Evolutionary conservation across 1,140 invertebrate genomes (phyloP).

Genomic region (Microplitis demolitor): DNA sequence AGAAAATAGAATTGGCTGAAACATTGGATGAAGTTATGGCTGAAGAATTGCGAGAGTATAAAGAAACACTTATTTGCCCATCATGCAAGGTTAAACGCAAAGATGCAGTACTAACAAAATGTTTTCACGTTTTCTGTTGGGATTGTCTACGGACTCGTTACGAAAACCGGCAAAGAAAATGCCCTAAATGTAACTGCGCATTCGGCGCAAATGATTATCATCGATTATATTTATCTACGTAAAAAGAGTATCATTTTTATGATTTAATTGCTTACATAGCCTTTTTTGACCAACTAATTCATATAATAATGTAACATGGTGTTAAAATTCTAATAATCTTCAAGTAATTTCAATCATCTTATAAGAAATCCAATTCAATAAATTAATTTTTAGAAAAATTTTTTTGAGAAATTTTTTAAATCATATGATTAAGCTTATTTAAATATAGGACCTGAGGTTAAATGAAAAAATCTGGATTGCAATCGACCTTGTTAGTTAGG

Average conservation of each 20-base stretch:
- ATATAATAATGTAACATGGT: too few relatives aligned
- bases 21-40: slow-evolving; percentile 96
- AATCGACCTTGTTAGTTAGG: too few relatives aligned
- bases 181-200: slow-evolving; percentile 98
- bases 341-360: too few relatives aligned
- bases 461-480: too few relatives aligned
- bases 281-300: too few relatives aligned
- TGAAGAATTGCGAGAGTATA: slow-evolving; percentile 97
- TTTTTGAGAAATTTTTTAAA: too few relatives aligned
- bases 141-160: slow-evolving; percentile 98
- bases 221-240: slow-evolving; percentile 84
- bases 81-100: slow-evolving; percentile 99
- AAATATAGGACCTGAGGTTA: too few relatives aligned
- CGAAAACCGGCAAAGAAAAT: slow-evolving; percentile 96
- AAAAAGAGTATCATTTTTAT: slow-evolving; percentile 4
- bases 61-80: slow-evolving; percentile 97
- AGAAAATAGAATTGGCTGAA: slow-evolving; percentile 96
- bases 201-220: slow-evolving; percentile 99
- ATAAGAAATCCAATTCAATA: too few relatives aligned
- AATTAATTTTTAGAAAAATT: too few relatives aligned
- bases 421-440: too few relatives aligned
- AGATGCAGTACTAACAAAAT: slow-evolving; percentile 98
- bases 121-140: slow-evolving; percentile 99
- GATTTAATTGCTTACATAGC: background rate
- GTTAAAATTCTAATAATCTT: too few relatives aligned